Evolutionary conservation across 2,113 vertebrate genomes (phyloP).

Genomic region (Gopherus evgoodei): DNA sequence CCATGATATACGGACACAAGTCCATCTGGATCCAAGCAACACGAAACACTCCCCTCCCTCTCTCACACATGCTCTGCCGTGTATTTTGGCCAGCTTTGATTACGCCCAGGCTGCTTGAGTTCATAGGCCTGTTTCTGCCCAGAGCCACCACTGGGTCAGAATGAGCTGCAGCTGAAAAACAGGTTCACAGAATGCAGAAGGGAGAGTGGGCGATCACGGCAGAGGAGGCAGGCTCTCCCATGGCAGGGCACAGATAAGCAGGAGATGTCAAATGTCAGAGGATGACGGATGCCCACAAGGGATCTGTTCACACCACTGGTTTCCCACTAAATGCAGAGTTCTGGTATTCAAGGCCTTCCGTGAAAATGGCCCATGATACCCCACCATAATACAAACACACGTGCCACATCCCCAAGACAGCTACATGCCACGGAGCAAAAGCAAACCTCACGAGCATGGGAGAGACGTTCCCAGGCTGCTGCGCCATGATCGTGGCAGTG

Average conservation of each 20-base stretch:
- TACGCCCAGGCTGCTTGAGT: background rate
- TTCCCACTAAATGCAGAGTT: background rate
- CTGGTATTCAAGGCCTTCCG: background rate
- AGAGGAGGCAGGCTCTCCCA: background rate
- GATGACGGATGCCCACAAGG: background rate
- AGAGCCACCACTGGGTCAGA: background rate
- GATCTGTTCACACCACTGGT: accelerated
- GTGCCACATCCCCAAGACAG: accelerated
- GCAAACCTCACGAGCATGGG: accelerated
- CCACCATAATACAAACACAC: accelerated
- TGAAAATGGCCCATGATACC: background rate
- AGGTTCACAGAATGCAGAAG: background rate
- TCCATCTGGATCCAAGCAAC: background rate
- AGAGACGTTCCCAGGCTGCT: background rate
- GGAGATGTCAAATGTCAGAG: background rate
- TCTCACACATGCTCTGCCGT: background rate
- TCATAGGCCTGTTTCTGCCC: background rate
- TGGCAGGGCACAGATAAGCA: background rate
- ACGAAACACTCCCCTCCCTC: background rate
- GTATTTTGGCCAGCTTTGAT: background rate
- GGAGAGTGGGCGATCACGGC: background rate
- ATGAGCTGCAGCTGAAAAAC: background rate
- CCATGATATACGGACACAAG: background rate
- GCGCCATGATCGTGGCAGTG: background rate
- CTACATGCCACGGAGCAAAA: background rate